Conservation (phyloP, 2,888 invertebrate genomes). For the Clusia tigrina region DNA sequence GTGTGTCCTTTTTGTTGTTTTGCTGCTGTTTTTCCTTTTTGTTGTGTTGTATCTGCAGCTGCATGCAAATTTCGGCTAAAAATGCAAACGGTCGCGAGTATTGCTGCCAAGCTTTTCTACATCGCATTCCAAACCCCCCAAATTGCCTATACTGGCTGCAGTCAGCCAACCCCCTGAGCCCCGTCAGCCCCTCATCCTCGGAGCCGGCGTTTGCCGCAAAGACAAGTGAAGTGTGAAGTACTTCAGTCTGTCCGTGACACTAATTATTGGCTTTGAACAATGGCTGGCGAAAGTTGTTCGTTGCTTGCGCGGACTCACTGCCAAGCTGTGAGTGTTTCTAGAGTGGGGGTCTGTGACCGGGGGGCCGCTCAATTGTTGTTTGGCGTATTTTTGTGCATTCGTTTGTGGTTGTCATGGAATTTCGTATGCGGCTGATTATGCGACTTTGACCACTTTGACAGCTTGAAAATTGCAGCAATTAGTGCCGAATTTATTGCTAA, state of each 20-base stretch:
- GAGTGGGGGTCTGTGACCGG: too few relatives aligned
- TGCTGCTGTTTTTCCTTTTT: background rate
- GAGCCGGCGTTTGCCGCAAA: background rate
- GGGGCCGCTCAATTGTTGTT: too few relatives aligned
- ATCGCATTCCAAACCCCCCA: background rate
- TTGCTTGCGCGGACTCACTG: too few relatives aligned
- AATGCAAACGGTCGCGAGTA: background rate
- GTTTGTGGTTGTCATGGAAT: slow-evolving; percentile 35
- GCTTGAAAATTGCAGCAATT: slow-evolving; percentile 16
- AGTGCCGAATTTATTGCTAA: slow-evolving; percentile 16
- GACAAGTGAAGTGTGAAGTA: slow-evolving; percentile 6
- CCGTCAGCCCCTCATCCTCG: background rate
- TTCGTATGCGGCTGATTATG: slow-evolving; percentile 1
- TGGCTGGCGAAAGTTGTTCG: background rate
- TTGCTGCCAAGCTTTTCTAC: background rate
- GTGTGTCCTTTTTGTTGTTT: background rate
- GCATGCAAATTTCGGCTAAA: background rate
- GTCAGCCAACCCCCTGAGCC: background rate
- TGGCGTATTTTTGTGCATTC: slow-evolving; percentile 19
- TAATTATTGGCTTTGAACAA: slow-evolving; percentile 6
- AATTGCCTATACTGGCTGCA: background rate
- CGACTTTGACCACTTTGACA: slow-evolving; percentile 1
- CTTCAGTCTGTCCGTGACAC: background rate
- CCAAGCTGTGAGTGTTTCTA: too few relatives aligned
- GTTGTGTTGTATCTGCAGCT: background rate